phyloP scores from a whole-genome alignment of 1,140 invertebrate genomes.

The Microplitis mediator region DNA sequence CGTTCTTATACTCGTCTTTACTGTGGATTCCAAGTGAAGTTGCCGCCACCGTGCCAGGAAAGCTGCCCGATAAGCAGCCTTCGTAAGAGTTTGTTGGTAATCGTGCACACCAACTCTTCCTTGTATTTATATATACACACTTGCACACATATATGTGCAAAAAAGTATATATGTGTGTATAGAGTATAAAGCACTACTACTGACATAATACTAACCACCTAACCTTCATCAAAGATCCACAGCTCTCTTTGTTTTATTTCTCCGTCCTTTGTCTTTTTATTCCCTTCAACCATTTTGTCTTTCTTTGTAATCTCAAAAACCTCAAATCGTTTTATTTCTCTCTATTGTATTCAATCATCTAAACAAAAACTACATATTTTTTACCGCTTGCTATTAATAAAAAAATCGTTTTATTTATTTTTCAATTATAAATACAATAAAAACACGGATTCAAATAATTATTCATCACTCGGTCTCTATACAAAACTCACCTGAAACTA shows the following conservation, averaged over 20 bases:
- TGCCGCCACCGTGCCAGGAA: conserved; percentile 6
- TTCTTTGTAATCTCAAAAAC: not conserved
- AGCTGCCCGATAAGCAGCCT: conserved; percentile 8
- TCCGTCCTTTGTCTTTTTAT: not conserved
- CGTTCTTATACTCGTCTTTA: not conserved
- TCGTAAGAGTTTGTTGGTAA: not conserved
- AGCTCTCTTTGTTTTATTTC: conserved; percentile 1
- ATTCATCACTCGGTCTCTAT: too few species aligned
- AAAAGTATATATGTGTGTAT: not conserved
- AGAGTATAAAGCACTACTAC: not conserved
- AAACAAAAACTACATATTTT: too few species aligned
- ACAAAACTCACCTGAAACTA: too few species aligned
- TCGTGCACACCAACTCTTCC: not conserved
- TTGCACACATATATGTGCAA: too few species aligned
- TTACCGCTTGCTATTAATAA: too few species aligned
- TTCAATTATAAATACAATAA: too few species aligned
- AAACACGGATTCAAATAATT: too few species aligned
- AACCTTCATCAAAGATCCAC: conserved; percentile 2
- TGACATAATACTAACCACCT: not conserved
- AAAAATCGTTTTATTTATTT: too few species aligned
- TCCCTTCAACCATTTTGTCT: not conserved
- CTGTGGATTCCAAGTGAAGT: not conserved
- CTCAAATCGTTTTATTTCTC: not conserved
- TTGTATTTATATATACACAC: too few species aligned
- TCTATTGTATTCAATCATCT: too few species aligned